These are phyloP conservation scores for Circaetus gallicus DNA, from an alignment of 2,113 vertebrate genomes.

Conservation along the genomic window DNA sequence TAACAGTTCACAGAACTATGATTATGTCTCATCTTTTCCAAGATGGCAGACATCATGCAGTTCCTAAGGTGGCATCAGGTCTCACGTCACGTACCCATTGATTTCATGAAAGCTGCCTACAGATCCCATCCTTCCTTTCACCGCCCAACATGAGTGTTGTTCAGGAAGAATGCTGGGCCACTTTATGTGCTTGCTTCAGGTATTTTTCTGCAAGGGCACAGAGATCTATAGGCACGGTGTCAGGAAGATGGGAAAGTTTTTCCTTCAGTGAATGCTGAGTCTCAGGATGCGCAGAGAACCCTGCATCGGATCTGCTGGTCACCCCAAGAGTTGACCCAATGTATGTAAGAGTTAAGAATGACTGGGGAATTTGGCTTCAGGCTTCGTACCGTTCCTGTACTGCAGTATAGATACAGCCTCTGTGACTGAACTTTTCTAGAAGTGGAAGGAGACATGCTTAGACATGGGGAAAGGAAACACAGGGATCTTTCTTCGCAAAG, in stretches of 20 bases:
- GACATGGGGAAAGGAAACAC: not conserved
- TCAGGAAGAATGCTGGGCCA: not conserved
- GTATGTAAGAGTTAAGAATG: not conserved
- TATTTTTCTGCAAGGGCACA: not conserved
- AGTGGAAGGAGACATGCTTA: not conserved
- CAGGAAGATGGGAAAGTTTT: not conserved
- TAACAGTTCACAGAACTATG: not conserved
- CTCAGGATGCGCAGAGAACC: not conserved
- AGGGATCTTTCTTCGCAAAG: not conserved
- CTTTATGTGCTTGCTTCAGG: not conserved
- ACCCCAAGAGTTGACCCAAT: not conserved
- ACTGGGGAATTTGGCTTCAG: not conserved
- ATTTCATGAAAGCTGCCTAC: not conserved
- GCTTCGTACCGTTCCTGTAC: not conserved
- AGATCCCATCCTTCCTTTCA: not conserved
- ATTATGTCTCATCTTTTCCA: not conserved
- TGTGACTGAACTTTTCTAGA: not conserved
- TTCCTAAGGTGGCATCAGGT: not conserved
- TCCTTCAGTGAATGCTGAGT: not conserved
- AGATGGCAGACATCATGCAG: not conserved
- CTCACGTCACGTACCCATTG: not conserved
- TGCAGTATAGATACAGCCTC: not conserved
- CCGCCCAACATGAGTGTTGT: not conserved
- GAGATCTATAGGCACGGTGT: not conserved
- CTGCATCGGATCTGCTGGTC: not conserved